phyloP scores from a whole-genome alignment of 2,113 vertebrate species.

The Asarcornis scutulata region DNA sequence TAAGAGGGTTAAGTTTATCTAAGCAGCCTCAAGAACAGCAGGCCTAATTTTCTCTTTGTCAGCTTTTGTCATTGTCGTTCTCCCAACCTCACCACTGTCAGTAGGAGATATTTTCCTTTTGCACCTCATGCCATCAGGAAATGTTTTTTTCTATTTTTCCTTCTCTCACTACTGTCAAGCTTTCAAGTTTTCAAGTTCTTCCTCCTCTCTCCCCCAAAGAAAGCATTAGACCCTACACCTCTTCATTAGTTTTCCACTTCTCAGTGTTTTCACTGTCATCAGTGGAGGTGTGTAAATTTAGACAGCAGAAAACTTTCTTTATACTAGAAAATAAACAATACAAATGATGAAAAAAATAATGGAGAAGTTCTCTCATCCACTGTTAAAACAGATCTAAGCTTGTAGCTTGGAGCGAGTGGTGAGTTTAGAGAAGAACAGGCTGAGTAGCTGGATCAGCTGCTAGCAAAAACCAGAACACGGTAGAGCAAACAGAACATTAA shows the following conservation, averaged over 20 bases:
- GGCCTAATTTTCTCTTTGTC: background rate
- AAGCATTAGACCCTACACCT: background rate
- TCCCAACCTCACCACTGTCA: fast-evolving
- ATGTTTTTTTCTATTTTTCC: background rate
- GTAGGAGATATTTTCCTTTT: background rate
- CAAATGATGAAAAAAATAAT: background rate
- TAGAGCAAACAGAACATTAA: background rate
- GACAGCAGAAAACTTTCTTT: background rate
- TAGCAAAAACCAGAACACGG: background rate
- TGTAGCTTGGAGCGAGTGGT: background rate
- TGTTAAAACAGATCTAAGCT: background rate
- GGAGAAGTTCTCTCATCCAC: background rate
- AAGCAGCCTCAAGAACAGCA: background rate
- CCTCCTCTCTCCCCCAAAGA: background rate
- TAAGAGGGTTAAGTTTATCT: background rate
- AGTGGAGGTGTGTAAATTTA: background rate
- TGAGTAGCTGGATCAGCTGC: background rate
- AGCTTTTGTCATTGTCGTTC: background rate
- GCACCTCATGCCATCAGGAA: background rate
- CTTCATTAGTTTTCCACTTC: background rate
- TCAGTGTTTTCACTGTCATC: background rate
- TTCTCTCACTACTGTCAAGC: background rate
- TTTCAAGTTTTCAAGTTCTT: background rate
- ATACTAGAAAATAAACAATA: background rate
- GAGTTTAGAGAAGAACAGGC: background rate